Percentiles rank a stretch among this genome's conserved stretches.
phyloP scores from a whole-genome alignment of 1,140 invertebrate genomes.

The Chlorops oryzae region DNA sequence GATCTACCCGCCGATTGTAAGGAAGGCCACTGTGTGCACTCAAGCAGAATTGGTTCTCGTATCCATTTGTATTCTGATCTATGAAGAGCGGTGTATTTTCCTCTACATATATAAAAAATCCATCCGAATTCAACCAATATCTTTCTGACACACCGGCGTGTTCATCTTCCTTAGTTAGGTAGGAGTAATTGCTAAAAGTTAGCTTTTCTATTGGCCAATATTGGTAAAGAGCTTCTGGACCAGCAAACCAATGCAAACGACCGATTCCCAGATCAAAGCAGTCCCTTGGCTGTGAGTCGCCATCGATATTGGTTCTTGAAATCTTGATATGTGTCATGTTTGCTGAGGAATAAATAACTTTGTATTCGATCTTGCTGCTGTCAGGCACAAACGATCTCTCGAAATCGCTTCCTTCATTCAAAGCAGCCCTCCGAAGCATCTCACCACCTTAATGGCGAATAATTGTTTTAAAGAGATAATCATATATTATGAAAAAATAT shows the following conservation, averaged over 20 bases:
- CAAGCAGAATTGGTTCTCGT: conserved; percentile 56
- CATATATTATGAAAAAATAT: too few species aligned
- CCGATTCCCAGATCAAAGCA: conserved; percentile 28
- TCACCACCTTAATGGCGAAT: too few species aligned
- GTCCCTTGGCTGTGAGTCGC: conserved; percentile 30
- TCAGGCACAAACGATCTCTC: too few species aligned
- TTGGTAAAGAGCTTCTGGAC: conserved; percentile 55
- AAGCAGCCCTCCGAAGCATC: too few species aligned
- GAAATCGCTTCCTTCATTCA: too few species aligned
- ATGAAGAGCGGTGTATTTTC: conserved; percentile 63
- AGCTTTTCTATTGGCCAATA: conserved; percentile 64
- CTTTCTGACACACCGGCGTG: conserved; percentile 65
- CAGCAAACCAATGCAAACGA: conserved; percentile 57
- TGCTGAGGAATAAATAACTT: conserved; percentile 16
- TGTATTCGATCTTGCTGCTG: conserved; percentile 28
- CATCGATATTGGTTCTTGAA: conserved; percentile 25
- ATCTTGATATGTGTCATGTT: conserved; percentile 32
- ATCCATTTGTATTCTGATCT: conserved; percentile 57
- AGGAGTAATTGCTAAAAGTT: conserved; percentile 54
- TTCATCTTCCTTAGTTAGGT: conserved; percentile 56
- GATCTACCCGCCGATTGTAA: conserved; percentile 45
- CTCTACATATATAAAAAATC: conserved; percentile 59
- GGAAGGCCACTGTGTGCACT: conserved; percentile 54
- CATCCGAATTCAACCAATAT: conserved; percentile 69
- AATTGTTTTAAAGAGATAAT: too few species aligned